A percentile compares a stretch with the other conserved stretches of the same genome.
Conservation (phyloP, 92 coral and sea anemone genomes). For the Nematostella vectensis region DNA sequence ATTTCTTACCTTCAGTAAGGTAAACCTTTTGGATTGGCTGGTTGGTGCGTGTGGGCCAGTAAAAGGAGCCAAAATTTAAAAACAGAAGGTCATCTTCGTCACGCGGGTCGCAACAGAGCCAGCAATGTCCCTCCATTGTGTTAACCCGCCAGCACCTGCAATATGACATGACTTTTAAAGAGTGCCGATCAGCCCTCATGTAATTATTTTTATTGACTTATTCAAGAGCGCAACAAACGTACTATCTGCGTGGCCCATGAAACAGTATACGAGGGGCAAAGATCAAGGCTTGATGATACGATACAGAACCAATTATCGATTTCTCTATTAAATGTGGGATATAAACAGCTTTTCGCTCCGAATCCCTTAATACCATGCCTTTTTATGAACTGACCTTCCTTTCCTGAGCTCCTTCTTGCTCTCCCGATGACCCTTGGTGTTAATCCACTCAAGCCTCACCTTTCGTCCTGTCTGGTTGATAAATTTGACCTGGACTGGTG, state of each 20-base stretch:
- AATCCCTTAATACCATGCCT: too few relatives aligned
- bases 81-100: slow-evolving; percentile 53
- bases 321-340: too few relatives aligned
- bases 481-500: slow-evolving; percentile 76
- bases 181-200: too few relatives aligned
- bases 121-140: slow-evolving; percentile 76
- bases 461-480: slow-evolving; percentile 60
- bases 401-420: slow-evolving; percentile 51
- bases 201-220: too few relatives aligned
- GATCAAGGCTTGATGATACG: too few relatives aligned
- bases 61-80: slow-evolving; percentile 78
- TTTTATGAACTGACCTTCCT: too few relatives aligned
- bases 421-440: slow-evolving; percentile 67
- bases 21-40: slow-evolving; percentile 66
- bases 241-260: too few relatives aligned
- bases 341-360: too few relatives aligned
- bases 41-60: slow-evolving; percentile 51
- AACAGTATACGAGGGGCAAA: too few relatives aligned
- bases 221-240: too few relatives aligned
- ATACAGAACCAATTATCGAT: too few relatives aligned
- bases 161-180: too few relatives aligned
- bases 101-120: slow-evolving; percentile 72
- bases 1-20: slow-evolving; percentile 83
- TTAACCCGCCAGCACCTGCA: slow-evolving; percentile 77
- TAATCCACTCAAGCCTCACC: slow-evolving; percentile 75